Conservation (phyloP, 2,888 invertebrate genomes). For the Ptychoptera albimana region DNA sequence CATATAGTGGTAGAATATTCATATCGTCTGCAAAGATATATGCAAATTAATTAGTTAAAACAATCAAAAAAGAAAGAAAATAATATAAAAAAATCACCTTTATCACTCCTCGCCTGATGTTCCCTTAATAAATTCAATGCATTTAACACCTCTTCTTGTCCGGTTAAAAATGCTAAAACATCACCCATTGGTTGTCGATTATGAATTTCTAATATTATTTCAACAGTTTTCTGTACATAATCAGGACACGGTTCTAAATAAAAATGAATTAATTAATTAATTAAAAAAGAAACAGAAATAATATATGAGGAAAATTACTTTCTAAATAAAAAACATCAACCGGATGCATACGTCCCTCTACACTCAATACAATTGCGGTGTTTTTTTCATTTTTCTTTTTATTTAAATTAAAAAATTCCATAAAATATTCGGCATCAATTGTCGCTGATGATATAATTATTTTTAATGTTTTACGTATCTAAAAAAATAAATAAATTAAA, state of each 20-base stretch:
- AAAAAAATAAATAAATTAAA: conserved; percentile 12
- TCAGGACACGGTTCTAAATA: conserved; percentile 62
- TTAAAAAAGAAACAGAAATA: too few relatives aligned
- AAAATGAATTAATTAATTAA: too few relatives aligned
- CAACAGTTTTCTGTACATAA: conserved; percentile 73
- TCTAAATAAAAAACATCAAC: conserved; percentile 70
- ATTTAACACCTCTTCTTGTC: conserved; percentile 82
- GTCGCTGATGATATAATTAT: conserved; percentile 91
- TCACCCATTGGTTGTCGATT: conserved; percentile 70
- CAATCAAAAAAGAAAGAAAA: too few relatives aligned
- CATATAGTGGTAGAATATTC: conserved; percentile 78
- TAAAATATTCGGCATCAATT: conserved; percentile 76
- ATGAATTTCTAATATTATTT: conserved; percentile 82
- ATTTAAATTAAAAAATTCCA: conserved; percentile 54
- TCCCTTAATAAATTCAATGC: conserved; percentile 49
- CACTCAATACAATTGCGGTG: conserved; percentile 66
- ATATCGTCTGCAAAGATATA: conserved; percentile 33
- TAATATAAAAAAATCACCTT: too few relatives aligned
- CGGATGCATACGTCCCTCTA: conserved; percentile 78
- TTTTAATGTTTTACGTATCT: conserved; percentile 67
- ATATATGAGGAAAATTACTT: too few relatives aligned
- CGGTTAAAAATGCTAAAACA: conserved; percentile 81
- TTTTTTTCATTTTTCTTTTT: conserved; percentile 36
- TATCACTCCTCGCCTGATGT: conserved; percentile 34
- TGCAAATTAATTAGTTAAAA: conserved; percentile 21